These are phyloP conservation scores for Hyposoter didymator DNA, from an alignment of 2,888 invertebrate genomes.

Conservation along the genomic window DNA sequence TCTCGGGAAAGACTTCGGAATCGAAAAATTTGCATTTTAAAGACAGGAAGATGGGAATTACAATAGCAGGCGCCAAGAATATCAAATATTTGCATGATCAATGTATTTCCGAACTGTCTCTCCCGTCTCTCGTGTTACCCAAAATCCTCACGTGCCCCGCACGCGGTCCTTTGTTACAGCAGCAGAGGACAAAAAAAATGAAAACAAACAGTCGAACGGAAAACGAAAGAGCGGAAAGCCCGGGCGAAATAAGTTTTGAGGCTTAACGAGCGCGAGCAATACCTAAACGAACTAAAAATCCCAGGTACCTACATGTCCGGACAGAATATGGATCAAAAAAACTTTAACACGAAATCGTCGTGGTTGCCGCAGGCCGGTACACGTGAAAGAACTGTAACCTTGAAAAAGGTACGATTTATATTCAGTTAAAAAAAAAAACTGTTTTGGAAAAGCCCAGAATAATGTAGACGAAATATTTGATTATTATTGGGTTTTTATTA, in stretches of 20 bases:
- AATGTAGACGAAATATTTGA: not conserved
- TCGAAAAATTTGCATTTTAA: not conserved
- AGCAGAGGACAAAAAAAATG: not conserved
- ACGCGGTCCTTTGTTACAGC: not conserved
- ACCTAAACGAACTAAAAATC: not conserved
- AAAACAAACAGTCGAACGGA: not conserved
- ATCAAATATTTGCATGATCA: not conserved
- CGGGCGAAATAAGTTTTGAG: not conserved
- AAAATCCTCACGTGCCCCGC: not conserved
- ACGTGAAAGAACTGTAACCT: constrained; percentile 55
- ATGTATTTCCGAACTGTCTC: not conserved
- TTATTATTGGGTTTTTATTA: not conserved
- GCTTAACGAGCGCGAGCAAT: not conserved
- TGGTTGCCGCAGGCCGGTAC: constrained; percentile 68
- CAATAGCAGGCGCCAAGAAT: not conserved
- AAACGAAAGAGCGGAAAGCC: not conserved
- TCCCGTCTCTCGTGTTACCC: not conserved
- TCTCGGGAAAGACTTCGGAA: not conserved
- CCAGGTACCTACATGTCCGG: no score
- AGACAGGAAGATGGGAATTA: not conserved
- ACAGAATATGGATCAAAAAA: constrained; percentile 41
- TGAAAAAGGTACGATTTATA: constrained; percentile 61
- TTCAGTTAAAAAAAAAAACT: not conserved
- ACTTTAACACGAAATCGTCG: constrained; percentile 63
- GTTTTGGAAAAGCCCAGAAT: not conserved